Percentiles rank a stretch among this genome's conserved stretches.
phyloP scores from a whole-genome alignment of 2,888 invertebrate genomes.

The Sarcophaga subvicina region DNA sequence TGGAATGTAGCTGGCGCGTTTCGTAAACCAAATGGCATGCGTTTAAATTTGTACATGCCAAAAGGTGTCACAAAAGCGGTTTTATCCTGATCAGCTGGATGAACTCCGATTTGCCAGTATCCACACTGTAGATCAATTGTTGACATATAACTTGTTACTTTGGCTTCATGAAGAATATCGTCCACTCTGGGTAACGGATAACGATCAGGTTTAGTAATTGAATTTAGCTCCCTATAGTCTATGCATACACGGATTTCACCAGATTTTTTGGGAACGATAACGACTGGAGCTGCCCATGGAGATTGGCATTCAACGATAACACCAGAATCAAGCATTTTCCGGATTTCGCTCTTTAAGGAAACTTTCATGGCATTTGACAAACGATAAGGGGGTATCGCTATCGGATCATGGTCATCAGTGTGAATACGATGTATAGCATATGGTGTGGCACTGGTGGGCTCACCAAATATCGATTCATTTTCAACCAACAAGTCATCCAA shows the following conservation, averaged over 20 bases:
- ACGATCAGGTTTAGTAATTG: slow-evolving; percentile 26
- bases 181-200: no score
- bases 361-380: slow-evolving; percentile 4
- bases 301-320: slow-evolving; percentile 79
- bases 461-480: background rate
- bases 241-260: slow-evolving; percentile 68
- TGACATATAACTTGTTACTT: no score
- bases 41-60: slow-evolving; percentile 63
- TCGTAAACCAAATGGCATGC: slow-evolving; percentile 68
- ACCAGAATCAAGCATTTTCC: slow-evolving; percentile 72
- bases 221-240: slow-evolving; percentile 72
- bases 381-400: background rate
- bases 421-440: slow-evolving; percentile 53
- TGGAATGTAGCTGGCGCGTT: no score
- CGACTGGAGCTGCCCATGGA: slow-evolving; percentile 72
- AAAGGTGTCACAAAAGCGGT: slow-evolving; percentile 30
- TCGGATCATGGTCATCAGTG: slow-evolving; percentile 44
- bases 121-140: no score
- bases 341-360: slow-evolving; percentile 74
- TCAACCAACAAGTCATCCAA: slow-evolving; percentile 24
- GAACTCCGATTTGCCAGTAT: slow-evolving; percentile 56
- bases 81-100: slow-evolving; percentile 46
- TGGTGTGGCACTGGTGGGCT: slow-evolving; percentile 7
- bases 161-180: no score
- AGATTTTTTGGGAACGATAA: slow-evolving; percentile 56